Conservation (phyloP, 2,888 invertebrate genomes). For the Drosophila sordidapex region DNA sequence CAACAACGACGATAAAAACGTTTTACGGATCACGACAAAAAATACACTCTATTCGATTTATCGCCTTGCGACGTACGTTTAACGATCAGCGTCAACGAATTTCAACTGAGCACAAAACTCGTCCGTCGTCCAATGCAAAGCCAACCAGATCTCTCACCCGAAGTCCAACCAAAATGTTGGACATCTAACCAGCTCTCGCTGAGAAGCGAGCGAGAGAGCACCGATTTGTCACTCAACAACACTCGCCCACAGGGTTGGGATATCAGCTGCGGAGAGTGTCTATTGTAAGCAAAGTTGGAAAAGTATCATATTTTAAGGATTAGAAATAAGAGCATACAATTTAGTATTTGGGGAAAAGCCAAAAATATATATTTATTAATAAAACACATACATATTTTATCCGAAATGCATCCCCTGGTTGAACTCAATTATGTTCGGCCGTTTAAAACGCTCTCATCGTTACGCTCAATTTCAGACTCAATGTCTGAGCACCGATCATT, state of each 20-base stretch:
- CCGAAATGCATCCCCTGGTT: too few species aligned
- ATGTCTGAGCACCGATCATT: slow-evolving; percentile 17
- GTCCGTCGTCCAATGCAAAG: slow-evolving; percentile 13
- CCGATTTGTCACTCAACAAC: slow-evolving; percentile 45
- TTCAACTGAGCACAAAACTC: slow-evolving; percentile 51
- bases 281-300: neutral
- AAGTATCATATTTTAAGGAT: neutral
- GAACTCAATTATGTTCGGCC: slow-evolving; percentile 8
- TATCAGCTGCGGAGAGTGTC: neutral
- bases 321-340: neutral
- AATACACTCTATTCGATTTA: slow-evolving; percentile 18
- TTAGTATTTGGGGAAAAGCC: neutral
- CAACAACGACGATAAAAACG: slow-evolving; percentile 29
- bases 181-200: slow-evolving; percentile 12
- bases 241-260: slow-evolving; percentile 39
- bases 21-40: slow-evolving; percentile 39
- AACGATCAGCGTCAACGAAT: slow-evolving; percentile 58
- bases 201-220: slow-evolving; percentile 24
- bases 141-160: slow-evolving; percentile 35
- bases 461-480: slow-evolving; percentile 25
- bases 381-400: neutral
- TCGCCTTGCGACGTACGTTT: slow-evolving; percentile 35
- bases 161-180: slow-evolving; percentile 33
- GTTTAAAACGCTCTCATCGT: slow-evolving; percentile 15
- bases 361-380: neutral